Conservation (phyloP, 2,113 vertebrate species). For the Silurus asotus region DNA sequence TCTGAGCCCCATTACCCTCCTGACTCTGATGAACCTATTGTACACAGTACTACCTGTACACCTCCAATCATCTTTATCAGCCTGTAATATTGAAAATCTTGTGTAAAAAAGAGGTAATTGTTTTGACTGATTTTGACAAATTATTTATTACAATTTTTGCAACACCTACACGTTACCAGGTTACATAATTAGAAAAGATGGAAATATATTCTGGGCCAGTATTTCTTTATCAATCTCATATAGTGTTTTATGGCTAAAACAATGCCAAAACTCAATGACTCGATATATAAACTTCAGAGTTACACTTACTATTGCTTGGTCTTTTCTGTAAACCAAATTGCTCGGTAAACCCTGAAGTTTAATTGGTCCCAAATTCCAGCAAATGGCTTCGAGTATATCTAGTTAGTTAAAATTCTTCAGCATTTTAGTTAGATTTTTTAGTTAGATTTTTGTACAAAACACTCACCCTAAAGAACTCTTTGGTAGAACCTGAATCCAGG, state of each 20-base stretch:
- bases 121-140: too few species aligned
- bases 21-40: slow-evolving; percentile 69
- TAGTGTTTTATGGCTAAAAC: background rate
- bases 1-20: slow-evolving; percentile 67
- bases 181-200: background rate
- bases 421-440: too few species aligned
- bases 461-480: slow-evolving; percentile 99
- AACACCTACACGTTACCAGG: background rate
- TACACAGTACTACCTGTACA: slow-evolving; percentile 62
- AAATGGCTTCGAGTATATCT: background rate
- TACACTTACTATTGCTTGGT: background rate
- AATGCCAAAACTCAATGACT: background rate
- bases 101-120: background rate
- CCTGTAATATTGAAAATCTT: slow-evolving; percentile 12
- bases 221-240: background rate
- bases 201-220: background rate
- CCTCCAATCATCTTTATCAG: slow-evolving; percentile 50
- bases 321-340: background rate
- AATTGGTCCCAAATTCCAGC: background rate
- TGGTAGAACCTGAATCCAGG: slow-evolving; percentile 97
- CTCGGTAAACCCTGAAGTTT: background rate
- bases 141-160: background rate
- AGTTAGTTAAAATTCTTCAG: background rate
- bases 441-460: background rate
- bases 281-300: background rate